These are phyloP conservation scores for Podarcis raffonei DNA, from an alignment of 2,113 vertebrate genomes.

Conservation along the genomic window DNA sequence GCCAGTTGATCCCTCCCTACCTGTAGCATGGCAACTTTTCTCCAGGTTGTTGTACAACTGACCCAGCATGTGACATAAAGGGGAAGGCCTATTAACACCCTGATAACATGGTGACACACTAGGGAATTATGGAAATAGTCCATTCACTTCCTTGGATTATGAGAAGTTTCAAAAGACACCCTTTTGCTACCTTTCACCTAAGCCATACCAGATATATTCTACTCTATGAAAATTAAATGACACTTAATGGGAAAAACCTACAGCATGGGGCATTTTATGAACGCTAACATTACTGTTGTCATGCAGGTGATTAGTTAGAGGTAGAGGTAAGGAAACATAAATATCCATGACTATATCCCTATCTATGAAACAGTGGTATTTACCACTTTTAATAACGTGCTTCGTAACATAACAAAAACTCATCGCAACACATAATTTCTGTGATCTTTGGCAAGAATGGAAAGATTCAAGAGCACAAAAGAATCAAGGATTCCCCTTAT, in stretches of 20 bases:
- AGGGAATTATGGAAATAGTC: background rate
- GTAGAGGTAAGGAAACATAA: background rate
- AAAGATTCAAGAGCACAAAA: background rate
- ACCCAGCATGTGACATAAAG: background rate
- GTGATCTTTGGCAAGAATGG: background rate
- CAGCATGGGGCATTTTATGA: background rate
- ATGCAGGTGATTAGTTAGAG: background rate
- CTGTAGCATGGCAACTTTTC: background rate
- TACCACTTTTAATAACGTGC: background rate
- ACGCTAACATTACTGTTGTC: background rate
- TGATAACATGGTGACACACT: too few species aligned
- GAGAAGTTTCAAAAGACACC: background rate
- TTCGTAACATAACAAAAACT: background rate
- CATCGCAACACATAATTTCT: background rate
- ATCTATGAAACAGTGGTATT: background rate
- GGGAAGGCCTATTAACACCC: background rate
- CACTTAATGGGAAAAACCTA: background rate
- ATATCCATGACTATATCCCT: background rate
- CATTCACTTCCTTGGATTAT: background rate
- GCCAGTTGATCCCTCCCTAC: background rate
- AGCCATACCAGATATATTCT: background rate
- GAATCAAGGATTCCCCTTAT: background rate
- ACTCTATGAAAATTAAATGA: background rate
- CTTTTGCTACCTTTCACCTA: background rate
- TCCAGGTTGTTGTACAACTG: too few species aligned